These are phyloP conservation scores for Micrasema minimum DNA, from an alignment of 1,140 invertebrate genomes.

Conservation along the genomic window DNA sequence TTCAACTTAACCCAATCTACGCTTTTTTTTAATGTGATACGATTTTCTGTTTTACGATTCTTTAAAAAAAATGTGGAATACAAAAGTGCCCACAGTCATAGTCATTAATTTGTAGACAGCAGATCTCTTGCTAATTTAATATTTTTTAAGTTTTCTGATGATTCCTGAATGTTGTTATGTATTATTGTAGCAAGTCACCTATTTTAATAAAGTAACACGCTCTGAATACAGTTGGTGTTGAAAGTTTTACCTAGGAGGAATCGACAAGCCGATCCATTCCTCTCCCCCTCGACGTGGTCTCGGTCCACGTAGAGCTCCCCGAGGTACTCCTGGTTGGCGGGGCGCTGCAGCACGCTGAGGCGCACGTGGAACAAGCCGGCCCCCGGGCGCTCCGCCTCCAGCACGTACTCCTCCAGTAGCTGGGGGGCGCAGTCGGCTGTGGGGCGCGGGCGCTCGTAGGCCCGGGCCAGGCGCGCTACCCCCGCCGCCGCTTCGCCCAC, in stretches of 20 bases:
- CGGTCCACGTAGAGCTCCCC: slow-evolving; percentile 92
- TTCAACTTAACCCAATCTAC: no score
- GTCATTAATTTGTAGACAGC: no score
- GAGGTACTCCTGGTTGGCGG: slow-evolving; percentile 86
- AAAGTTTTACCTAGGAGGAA: slow-evolving; percentile 71
- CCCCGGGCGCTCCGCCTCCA: slow-evolving; percentile 81
- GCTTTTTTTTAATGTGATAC: no score
- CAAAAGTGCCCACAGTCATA: no score
- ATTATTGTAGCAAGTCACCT: no score
- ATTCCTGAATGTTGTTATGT: no score
- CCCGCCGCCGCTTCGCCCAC: slow-evolving; percentile 56
- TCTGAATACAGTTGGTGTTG: neutral
- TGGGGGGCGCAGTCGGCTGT: slow-evolving; percentile 83
- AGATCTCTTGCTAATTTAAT: no score
- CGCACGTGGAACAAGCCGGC: slow-evolving; percentile 83
- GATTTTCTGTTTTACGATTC: no score
- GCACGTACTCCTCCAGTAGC: slow-evolving; percentile 87
- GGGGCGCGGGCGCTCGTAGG: slow-evolving; percentile 74
- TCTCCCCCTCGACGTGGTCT: slow-evolving; percentile 82
- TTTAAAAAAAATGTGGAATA: no score
- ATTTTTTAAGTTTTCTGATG: no score
- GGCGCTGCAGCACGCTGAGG: slow-evolving; percentile 85
- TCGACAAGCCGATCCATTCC: slow-evolving; percentile 85
- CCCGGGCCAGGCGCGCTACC: slow-evolving; percentile 59
- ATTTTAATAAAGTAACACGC: neutral